Percentiles rank a stretch among this genome's conserved stretches.
phyloP scores from a whole-genome alignment of 1,140 invertebrate genomes.

The Stegodyphus mimosarum region DNA sequence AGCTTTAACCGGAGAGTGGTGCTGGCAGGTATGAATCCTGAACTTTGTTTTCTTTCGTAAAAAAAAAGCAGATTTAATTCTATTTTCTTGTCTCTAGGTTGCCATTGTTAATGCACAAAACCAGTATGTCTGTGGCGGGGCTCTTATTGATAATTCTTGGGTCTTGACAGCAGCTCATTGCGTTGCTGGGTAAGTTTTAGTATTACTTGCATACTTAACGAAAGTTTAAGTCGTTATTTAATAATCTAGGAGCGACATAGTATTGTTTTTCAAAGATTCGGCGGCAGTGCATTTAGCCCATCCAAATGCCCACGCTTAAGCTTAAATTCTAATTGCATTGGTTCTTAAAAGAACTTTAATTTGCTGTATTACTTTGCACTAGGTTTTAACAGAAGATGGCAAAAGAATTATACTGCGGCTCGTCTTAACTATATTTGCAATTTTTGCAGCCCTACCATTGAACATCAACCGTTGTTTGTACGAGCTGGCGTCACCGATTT shows the following conservation, averaged over 20 bases:
- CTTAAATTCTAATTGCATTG: background rate
- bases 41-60: background rate
- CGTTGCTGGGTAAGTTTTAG: slow-evolving; percentile 83
- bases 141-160: slow-evolving; percentile 92
- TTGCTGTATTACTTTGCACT: too few species aligned
- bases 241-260: too few species aligned
- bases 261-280: too few species aligned
- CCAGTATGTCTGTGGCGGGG: slow-evolving; percentile 93
- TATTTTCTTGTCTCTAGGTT: slow-evolving; percentile 66
- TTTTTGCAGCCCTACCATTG: slow-evolving; percentile 81
- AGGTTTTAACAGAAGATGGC: too few species aligned
- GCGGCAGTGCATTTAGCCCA: too few species aligned
- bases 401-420: slow-evolving; percentile 65
- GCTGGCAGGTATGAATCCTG: slow-evolving; percentile 79
- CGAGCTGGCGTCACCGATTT: slow-evolving; percentile 93
- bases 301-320: too few species aligned
- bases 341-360: too few species aligned
- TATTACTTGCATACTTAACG: background rate
- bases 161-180: slow-evolving; percentile 96
- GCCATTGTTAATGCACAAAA: slow-evolving; percentile 92
- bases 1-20: slow-evolving; percentile 89
- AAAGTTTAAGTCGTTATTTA: background rate
- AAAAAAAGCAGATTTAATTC: too few species aligned
- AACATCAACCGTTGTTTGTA: slow-evolving; percentile 90
- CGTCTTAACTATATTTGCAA: too few species aligned